Evolutionary conservation across 2,888 invertebrate genomes (phyloP).

Genomic region (Rhorus exstirpatorius): DNA sequence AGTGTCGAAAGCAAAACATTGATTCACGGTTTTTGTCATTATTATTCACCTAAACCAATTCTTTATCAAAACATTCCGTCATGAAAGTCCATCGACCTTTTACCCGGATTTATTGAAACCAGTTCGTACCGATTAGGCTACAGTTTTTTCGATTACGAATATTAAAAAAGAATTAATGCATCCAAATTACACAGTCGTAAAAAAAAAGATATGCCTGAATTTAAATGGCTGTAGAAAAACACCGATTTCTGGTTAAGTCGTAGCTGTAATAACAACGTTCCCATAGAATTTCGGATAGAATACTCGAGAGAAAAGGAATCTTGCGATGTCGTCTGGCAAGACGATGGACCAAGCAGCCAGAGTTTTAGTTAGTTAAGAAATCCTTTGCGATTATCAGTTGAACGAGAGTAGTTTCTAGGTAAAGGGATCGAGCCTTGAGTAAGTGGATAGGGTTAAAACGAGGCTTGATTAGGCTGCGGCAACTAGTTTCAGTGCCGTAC

Average conservation of each 20-base stretch:
- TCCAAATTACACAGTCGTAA: neutral
- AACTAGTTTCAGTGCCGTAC: constrained; percentile 80
- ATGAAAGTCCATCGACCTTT: no score
- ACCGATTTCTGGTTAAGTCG: neutral
- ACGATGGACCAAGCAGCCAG: constrained; percentile 56
- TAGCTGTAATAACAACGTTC: neutral
- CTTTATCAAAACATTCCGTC: neutral
- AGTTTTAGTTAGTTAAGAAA: constrained; percentile 81
- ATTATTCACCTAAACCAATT: neutral
- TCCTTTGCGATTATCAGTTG: constrained; percentile 84
- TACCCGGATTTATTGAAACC: no score
- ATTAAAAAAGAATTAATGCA: neutral
- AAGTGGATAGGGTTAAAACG: constrained; percentile 79
- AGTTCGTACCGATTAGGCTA: neutral
- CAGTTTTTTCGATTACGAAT: neutral
- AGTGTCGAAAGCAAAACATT: neutral
- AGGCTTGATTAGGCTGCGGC: constrained; percentile 83
- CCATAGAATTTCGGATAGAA: constrained; percentile 4
- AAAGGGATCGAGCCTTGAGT: constrained; percentile 10
- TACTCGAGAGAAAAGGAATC: constrained; percentile 33
- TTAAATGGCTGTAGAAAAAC: neutral
- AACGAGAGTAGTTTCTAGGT: constrained; percentile 82
- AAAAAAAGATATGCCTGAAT: neutral
- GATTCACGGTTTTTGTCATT: neutral
- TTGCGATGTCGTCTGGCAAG: constrained; percentile 47